A percentile compares a stretch with the other conserved stretches of the same genome.
Conservation (phyloP, 2,797 vertebrate genomes). For the Meda fulgida region DNA sequence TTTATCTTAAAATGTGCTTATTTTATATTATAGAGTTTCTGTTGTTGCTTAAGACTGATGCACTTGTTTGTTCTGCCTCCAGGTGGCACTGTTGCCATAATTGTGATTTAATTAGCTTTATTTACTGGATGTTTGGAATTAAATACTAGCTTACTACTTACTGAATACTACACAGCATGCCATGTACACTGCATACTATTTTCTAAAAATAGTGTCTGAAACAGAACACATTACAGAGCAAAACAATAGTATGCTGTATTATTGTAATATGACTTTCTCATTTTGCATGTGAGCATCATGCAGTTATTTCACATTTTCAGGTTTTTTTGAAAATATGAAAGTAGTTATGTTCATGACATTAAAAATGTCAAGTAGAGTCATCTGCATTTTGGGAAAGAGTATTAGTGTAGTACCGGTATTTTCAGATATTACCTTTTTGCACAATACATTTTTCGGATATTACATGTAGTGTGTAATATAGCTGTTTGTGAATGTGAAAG, state of each 20-base stretch:
- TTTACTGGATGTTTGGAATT: background rate
- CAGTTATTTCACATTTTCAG: background rate
- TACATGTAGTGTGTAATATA: too few species aligned
- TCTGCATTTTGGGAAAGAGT: background rate
- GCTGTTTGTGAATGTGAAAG: too few species aligned
- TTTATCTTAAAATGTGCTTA: background rate
- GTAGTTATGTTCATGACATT: background rate
- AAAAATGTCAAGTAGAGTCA: background rate
- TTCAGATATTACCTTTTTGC: background rate
- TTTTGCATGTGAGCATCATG: background rate
- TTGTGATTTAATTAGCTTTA: background rate
- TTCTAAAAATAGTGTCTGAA: background rate
- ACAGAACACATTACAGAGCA: background rate
- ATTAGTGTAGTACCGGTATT: background rate
- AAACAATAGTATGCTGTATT: background rate
- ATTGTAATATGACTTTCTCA: background rate
- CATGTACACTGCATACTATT: background rate
- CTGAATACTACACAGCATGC: background rate
- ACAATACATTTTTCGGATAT: rapidly evolving
- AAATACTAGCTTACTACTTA: background rate
- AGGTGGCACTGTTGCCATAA: background rate
- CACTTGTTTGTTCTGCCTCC: background rate
- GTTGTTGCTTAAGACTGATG: background rate
- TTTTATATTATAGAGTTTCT: background rate
- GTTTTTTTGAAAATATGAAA: background rate